Conservation (phyloP, 2,113 vertebrate species). For the Steatornis caripensis region DNA sequence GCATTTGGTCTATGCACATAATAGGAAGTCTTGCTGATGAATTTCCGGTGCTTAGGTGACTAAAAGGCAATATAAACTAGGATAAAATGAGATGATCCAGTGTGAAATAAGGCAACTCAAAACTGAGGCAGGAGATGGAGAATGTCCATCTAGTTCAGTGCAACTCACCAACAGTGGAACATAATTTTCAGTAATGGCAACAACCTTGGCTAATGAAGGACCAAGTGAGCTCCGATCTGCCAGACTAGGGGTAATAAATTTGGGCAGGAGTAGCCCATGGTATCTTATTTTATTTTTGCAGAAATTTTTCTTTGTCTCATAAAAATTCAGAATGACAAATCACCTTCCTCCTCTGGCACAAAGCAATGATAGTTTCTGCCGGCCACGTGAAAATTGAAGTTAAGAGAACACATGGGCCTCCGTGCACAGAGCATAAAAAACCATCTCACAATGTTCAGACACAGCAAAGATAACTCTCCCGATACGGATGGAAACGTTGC, state of each 20-base stretch:
- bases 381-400: not conserved
- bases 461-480: not conserved
- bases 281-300: not conserved
- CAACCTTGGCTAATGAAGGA: not conserved
- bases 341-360: not conserved
- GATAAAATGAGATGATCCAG: not conserved
- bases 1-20: not conserved
- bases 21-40: not conserved
- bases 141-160: not conserved
- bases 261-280: not conserved
- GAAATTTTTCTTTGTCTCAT: not conserved
- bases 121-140: not conserved
- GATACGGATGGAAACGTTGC: not conserved
- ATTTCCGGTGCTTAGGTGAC: not conserved
- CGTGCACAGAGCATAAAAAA: not conserved
- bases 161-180: not conserved
- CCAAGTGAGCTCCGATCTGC: not conserved
- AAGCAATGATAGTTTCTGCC: not conserved
- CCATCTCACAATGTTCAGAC: not conserved
- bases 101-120: not conserved
- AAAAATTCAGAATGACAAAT: not conserved
- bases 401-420: not conserved
- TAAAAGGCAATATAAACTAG: not conserved
- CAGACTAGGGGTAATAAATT: not conserved
- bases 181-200: not conserved